phyloP scores from a whole-genome alignment of 2,888 invertebrate species.

The Mactromeris polynyma region DNA sequence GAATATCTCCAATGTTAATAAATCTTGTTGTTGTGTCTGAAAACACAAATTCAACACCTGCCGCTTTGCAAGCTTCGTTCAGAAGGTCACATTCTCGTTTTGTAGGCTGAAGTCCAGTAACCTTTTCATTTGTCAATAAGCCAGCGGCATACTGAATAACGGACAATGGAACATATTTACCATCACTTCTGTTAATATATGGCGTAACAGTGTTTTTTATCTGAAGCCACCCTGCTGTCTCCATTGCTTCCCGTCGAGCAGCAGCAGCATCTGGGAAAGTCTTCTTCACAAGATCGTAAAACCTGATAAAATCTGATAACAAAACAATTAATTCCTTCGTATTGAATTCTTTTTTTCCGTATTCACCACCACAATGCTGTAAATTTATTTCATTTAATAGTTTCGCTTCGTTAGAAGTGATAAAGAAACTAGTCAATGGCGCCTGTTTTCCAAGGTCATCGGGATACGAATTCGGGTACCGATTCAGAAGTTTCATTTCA shows the following conservation, averaged over 20 bases:
- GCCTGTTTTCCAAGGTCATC: slow-evolving; percentile 95
- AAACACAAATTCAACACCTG: slow-evolving; percentile 84
- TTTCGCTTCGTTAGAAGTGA: slow-evolving; percentile 95
- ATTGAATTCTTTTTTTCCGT: slow-evolving; percentile 95
- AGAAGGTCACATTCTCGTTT: slow-evolving; percentile 82
- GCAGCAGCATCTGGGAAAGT: slow-evolving; percentile 81
- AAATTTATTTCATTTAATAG: slow-evolving; percentile 96
- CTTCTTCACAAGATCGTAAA: slow-evolving; percentile 93
- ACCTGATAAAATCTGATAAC: slow-evolving; percentile 94
- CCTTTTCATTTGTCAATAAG: slow-evolving; percentile 74
- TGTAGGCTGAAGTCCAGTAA: slow-evolving; percentile 77
- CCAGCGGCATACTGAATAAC: slow-evolving; percentile 85
- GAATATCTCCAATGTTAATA: slow-evolving; percentile 80
- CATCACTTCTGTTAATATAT: slow-evolving; percentile 92
- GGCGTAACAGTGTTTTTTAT: slow-evolving; percentile 96
- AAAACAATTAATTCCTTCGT: slow-evolving; percentile 96
- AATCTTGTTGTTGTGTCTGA: slow-evolving; percentile 82
- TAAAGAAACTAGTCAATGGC: slow-evolving; percentile 96
- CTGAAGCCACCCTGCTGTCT: slow-evolving; percentile 83
- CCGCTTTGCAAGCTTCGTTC: slow-evolving; percentile 83
- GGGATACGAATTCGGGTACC: slow-evolving; percentile 88
- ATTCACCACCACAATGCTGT: slow-evolving; percentile 96
- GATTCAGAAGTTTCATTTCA: slow-evolving; percentile 92
- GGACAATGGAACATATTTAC: slow-evolving; percentile 94
- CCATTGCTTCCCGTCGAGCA: slow-evolving; percentile 29